Conservation (phyloP, 2,113 vertebrate species). For the Artemisiospiza belli region DNA sequence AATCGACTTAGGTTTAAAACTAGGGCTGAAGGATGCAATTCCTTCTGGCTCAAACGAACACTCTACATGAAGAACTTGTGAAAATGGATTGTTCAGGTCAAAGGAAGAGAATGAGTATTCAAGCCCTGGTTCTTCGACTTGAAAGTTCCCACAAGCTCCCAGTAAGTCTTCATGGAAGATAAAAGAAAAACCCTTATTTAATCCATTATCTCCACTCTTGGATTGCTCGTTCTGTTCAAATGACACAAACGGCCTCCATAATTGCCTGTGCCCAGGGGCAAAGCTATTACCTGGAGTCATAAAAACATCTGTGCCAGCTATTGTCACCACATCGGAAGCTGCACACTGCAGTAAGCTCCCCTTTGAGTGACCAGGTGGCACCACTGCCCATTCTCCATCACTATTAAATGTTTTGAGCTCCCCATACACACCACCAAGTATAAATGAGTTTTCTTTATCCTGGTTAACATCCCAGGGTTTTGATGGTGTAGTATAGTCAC, state of each 20-base stretch:
- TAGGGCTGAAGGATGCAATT: constrained; percentile 92
- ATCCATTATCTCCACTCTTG: constrained; percentile 82
- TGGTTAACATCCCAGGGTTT: constrained; percentile 90
- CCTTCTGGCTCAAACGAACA: constrained; percentile 97
- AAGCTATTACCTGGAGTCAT: constrained; percentile 94
- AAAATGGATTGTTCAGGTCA: constrained; percentile 94
- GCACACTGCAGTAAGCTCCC: constrained; percentile 88
- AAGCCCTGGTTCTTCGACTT: constrained; percentile 88
- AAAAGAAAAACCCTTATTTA: constrained; percentile 96
- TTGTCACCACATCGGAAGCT: constrained; percentile 91
- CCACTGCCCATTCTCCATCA: constrained; percentile 92
- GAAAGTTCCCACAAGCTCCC: constrained; percentile 90
- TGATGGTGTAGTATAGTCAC: constrained; percentile 95
- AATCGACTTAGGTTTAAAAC: constrained; percentile 97
- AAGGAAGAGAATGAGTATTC: constrained; percentile 95
- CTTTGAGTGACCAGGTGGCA: constrained; percentile 82
- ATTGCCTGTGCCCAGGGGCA: constrained; percentile 90
- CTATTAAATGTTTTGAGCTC: constrained; percentile 91
- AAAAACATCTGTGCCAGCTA: constrained; percentile 93
- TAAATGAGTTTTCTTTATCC: constrained; percentile 91
- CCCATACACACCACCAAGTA: constrained; percentile 96
- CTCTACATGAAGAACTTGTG: constrained; percentile 97
- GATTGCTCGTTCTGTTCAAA: constrained; percentile 89
- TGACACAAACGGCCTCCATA: constrained; percentile 93
- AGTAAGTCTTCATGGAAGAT: constrained; percentile 99